Evolutionary conservation across 2,888 invertebrate species (phyloP).

Genomic region (Diabrotica balteata): DNA sequence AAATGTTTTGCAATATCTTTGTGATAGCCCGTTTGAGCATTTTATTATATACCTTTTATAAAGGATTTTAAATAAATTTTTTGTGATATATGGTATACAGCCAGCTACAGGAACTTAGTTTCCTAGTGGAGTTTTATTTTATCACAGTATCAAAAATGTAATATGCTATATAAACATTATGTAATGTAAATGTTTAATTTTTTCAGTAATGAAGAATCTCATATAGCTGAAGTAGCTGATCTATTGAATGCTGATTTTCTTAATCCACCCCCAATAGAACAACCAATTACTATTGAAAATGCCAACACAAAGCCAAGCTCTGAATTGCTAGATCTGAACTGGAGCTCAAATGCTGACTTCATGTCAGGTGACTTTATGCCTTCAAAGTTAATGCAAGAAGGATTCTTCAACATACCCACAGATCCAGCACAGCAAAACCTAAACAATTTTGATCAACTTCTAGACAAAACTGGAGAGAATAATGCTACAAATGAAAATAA

Average conservation of each 20-base stretch:
- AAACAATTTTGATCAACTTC: slow-evolving; percentile 41
- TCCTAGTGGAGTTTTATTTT: too few species aligned
- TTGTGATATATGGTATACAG: too few species aligned
- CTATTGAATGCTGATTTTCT: slow-evolving; percentile 56
- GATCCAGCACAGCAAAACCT: slow-evolving; percentile 39
- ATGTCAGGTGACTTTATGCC: slow-evolving; percentile 56
- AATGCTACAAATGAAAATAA: slow-evolving; percentile 48
- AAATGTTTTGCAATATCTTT: too few species aligned
- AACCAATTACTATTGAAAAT: slow-evolving; percentile 24
- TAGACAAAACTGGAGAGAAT: slow-evolving; percentile 24
- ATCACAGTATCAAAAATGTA: too few species aligned
- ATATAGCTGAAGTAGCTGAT: slow-evolving; percentile 42
- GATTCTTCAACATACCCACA: slow-evolving; percentile 47
- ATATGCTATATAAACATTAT: too few species aligned
- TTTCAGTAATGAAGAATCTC: slow-evolving; percentile 32
- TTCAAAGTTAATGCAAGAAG: slow-evolving; percentile 56
- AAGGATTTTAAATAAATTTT: too few species aligned
- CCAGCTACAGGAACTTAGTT: too few species aligned
- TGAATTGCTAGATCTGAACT: slow-evolving; percentile 52
- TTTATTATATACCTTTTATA: too few species aligned
- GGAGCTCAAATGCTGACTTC: slow-evolving; percentile 48
- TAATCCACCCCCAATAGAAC: slow-evolving; percentile 31
- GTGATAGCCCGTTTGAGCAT: too few species aligned
- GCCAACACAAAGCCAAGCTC: slow-evolving; percentile 46
- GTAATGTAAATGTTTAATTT: background rate